Conservation (phyloP, 37 sponge, comb jelly and placozoan genomes). For the Mnemiopsis leidyi region DNA sequence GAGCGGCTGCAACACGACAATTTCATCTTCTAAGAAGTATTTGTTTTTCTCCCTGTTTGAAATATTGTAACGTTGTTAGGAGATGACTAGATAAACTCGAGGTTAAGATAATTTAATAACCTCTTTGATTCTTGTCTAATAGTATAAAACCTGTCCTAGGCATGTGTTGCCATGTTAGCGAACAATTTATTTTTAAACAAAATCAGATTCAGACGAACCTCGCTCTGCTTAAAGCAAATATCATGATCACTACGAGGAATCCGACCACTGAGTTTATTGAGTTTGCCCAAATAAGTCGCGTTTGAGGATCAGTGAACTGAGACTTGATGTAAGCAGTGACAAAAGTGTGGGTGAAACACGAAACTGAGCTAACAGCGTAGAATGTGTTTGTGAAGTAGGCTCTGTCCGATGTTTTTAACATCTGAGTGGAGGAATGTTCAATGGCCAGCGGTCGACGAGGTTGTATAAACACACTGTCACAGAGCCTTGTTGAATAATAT, state of each 20-base stretch:
- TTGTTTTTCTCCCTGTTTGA: slow-evolving; percentile 1
- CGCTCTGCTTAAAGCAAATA: background rate
- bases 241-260: background rate
- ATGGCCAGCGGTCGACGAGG: no score
- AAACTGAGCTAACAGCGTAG: background rate
- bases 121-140: no score
- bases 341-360: background rate
- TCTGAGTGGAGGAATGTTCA: no score
- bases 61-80: no score
- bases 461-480: no score
- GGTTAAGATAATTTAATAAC: no score
- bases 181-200: no score
- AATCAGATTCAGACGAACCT: background rate
- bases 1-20: background rate
- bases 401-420: background rate
- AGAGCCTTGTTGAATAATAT: no score
- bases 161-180: no score
- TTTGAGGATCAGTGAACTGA: background rate
- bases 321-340: background rate
- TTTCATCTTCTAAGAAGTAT: background rate
- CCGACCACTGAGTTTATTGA: background rate
- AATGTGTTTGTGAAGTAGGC: background rate
- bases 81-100: no score
- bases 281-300: background rate
- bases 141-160: no score